Base-by-base conservation (phyloP, 2,113 vertebrate genomes). In the Gavialis gangeticus region DNA sequence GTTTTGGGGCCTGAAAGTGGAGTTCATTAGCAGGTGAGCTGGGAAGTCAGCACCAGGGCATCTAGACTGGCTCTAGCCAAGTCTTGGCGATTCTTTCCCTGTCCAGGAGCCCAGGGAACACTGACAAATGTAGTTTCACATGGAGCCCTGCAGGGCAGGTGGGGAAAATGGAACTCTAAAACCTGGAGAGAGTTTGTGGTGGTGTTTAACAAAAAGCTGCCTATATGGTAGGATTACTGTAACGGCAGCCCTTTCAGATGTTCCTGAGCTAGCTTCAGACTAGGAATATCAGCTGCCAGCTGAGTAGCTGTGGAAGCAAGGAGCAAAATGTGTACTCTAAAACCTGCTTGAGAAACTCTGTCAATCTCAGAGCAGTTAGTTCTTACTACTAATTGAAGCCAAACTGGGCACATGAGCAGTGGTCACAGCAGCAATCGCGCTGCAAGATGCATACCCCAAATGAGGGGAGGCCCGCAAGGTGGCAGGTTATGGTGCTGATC, bases 301-400 rank as follows among this genome's bases (percentile, higher is more conserved):
- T 55, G 17, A 84, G 3, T 55, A 3, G 62, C 12, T 1, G 54
- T 34, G 34, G 34, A 10, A 60, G 83, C n/a, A 64, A 58, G 57
- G 34, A 34, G 27, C 14, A 34, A 34, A 17, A 25, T 9, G 55
- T 21, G 28, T 63, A 2, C 60, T 71, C 34, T 34, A 4, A 34
- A 34, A 34, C 62, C 3, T 54, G 1, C 2, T 54, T 2, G 16
- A 34, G 25, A 10, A 78, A 17, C 75, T 1, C 0, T 75, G 21
- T 25, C 55, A 62, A 6, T 5, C 1, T 12, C 10, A 55, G 84
- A 22, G 55, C 30, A 88, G 66, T 24, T 34, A 34, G 34, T 34
- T 34, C 34, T 34, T 34, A 34, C 34, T 34, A 34, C 34, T 34
- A 34, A 34, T 80, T 86, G 62, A 79, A 85, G 79, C 67, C 19